Percentiles rank a stretch among this genome's conserved stretches.
These are phyloP conservation scores for Thamnophis sirtalis DNA, from an alignment of 2,113 vertebrate genomes.

Conservation along the genomic window DNA sequence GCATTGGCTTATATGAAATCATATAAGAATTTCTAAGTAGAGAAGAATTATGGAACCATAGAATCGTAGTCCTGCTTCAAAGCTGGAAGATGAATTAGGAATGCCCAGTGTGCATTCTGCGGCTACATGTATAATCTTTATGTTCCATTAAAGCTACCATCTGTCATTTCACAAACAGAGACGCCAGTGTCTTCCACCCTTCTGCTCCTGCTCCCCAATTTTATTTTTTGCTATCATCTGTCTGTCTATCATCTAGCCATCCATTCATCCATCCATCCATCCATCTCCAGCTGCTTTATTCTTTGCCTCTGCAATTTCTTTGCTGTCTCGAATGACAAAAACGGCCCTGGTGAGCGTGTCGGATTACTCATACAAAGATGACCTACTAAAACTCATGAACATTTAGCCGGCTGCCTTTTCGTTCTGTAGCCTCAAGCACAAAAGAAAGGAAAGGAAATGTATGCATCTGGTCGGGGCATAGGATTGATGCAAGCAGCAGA, in stretches of 20 bases:
- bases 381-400: neutral
- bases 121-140: neutral
- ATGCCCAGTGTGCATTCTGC: too few relatives aligned
- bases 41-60: neutral
- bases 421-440: neutral
- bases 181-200: neutral
- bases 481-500: neutral
- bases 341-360: rapidly evolving
- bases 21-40: neutral
- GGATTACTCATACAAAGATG: neutral
- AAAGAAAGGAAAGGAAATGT: neutral
- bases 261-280: neutral
- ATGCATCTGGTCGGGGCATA: neutral
- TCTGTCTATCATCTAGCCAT: neutral
- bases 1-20: neutral
- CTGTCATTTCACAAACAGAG: slow-evolving; percentile 1
- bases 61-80: neutral
- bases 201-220: neutral
- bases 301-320: neutral
- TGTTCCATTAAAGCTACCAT: neutral
- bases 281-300: neutral
- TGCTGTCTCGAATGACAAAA: neutral
- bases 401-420: neutral
- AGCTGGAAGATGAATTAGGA: neutral
- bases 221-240: neutral